A percentile compares a stretch with the other conserved stretches of the same genome.
Conservation (phyloP, 1,140 invertebrate genomes). For the Reticulitermes speratus region DNA sequence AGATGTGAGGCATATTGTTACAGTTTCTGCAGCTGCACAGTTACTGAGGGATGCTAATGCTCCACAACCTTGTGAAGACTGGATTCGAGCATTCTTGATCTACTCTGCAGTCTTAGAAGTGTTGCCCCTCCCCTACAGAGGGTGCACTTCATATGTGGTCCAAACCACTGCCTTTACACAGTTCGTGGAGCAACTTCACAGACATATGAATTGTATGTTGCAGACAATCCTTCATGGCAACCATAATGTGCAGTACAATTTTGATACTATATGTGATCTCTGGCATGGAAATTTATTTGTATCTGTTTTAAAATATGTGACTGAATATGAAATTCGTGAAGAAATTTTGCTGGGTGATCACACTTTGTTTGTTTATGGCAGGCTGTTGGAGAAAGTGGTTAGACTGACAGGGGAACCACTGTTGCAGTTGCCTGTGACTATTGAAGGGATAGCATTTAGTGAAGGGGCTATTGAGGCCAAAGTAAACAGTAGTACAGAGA, state of each 20-base stretch:
- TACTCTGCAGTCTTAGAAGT: constrained; percentile 2
- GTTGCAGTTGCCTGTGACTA: background rate
- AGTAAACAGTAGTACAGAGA: background rate
- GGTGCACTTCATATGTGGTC: background rate
- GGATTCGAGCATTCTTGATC: background rate
- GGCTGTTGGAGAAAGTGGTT: background rate
- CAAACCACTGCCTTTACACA: background rate
- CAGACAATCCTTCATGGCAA: background rate
- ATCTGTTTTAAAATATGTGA: constrained; percentile 12
- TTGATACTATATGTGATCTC: constrained; percentile 24
- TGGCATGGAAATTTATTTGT: constrained; percentile 33
- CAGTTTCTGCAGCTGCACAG: constrained; percentile 1
- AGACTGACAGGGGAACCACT: constrained; percentile 25
- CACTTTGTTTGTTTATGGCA: background rate
- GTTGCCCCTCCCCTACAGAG: constrained; percentile 3
- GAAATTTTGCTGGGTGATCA: constrained; percentile 1
- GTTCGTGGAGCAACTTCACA: background rate
- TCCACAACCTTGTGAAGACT: background rate
- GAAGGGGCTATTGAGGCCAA: background rate
- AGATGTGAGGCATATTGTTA: background rate
- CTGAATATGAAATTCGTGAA: background rate
- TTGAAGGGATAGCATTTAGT: background rate
- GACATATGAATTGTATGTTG: background rate
- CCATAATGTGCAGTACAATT: background rate
- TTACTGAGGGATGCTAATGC: background rate